Evolutionary conservation across 2,888 invertebrate species (phyloP).

Genomic region (Hirtodrosophila alboralis): DNA sequence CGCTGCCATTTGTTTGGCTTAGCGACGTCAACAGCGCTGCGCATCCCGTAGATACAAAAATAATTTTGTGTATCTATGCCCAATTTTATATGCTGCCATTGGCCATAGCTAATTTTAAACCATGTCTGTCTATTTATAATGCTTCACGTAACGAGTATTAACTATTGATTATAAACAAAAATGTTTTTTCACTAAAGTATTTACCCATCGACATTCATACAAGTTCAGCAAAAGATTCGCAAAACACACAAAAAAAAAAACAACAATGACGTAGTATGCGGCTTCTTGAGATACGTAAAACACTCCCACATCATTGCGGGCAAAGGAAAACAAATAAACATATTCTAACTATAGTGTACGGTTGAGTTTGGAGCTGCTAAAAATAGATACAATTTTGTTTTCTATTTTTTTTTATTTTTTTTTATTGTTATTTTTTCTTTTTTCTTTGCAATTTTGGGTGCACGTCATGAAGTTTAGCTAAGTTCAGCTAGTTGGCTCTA

Average conservation of each 20-base stretch:
- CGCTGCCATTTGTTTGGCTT: conserved; percentile 53
- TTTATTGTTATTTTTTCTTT: conserved; percentile 32
- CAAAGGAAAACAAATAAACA: conserved; percentile 46
- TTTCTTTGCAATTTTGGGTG: conserved; percentile 42
- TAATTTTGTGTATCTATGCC: conserved; percentile 36
- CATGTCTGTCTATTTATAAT: conserved; percentile 59
- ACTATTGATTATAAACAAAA: conserved; percentile 69
- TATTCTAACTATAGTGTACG: conserved; percentile 50
- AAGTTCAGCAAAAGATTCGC: conserved; percentile 67
- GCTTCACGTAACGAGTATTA: conserved; percentile 71
- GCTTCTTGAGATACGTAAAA: conserved; percentile 32
- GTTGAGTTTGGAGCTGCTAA: conserved; percentile 42
- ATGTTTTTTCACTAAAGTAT: conserved; percentile 49
- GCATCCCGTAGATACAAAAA: conserved; percentile 13
- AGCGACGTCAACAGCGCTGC: conserved; percentile 38
- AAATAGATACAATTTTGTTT: conserved; percentile 36
- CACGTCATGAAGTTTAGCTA: conserved; percentile 44
- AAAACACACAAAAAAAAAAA: conserved; percentile 23
- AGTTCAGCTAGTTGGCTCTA: conserved; percentile 42
- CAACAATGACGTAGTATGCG: conserved; percentile 46
- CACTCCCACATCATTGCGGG: conserved; percentile 45
- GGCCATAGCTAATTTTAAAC: conserved; percentile 59
- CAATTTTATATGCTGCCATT: conserved; percentile 28
- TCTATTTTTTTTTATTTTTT: conserved; percentile 2
- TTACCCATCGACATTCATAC: conserved; percentile 63